phyloP scores from a whole-genome alignment of 2,797 vertebrate species.

The Alosa sapidissima region DNA sequence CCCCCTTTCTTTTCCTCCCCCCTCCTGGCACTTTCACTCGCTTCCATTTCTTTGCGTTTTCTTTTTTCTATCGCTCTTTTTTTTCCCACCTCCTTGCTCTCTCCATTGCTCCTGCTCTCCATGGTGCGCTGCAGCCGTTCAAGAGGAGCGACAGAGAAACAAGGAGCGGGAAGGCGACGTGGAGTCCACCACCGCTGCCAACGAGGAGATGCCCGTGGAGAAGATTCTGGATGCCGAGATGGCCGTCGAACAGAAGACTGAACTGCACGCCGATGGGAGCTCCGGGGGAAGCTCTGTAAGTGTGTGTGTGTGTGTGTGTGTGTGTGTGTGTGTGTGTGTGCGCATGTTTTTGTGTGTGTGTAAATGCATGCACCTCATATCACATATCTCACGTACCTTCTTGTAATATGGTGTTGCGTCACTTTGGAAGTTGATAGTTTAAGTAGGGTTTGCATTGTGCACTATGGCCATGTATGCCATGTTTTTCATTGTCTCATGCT shows the following conservation, averaged over 20 bases:
- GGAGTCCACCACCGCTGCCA: constrained; percentile 78
- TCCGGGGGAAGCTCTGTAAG: constrained; percentile 86
- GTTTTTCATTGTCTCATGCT: neutral
- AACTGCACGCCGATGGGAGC: constrained; percentile 84
- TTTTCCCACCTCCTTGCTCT: neutral
- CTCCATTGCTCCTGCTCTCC: constrained; percentile 28
- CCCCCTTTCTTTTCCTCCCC: neutral
- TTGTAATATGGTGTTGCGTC: no score
- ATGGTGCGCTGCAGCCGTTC: constrained; percentile 76
- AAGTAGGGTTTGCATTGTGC: neutral
- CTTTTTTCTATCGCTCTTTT: constrained; percentile 2
- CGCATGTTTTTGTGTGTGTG: neutral
- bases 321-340: neutral
- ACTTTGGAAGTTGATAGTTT: no score
- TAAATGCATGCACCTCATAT: no score
- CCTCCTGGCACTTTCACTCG: neutral
- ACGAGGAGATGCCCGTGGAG: constrained; percentile 94
- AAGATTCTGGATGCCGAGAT: constrained; percentile 92
- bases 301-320: constrained; percentile 32
- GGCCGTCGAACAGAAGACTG: constrained; percentile 91
- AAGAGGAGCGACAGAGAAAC: constrained; percentile 90
- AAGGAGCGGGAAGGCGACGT: constrained; percentile 84
- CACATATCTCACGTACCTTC: no score
- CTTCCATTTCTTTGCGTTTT: neutral
- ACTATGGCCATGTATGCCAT: neutral